Evolutionary conservation across 1,140 invertebrate species (phyloP).

Genomic region (Eriocheir sinensis): DNA sequence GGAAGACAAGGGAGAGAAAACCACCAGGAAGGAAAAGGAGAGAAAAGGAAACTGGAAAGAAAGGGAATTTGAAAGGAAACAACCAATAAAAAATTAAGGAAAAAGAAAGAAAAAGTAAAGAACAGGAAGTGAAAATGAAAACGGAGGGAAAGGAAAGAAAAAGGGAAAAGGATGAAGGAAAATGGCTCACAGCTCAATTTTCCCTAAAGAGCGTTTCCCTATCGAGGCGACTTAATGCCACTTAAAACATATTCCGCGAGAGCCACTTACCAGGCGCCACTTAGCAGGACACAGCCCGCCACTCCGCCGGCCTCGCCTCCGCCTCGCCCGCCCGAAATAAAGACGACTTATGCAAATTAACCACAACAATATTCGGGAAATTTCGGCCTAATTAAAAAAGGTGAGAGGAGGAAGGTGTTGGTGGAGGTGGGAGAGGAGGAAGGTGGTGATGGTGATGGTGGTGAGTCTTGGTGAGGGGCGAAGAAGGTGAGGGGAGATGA

Average conservation of each 20-base stretch:
- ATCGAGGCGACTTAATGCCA: neutral
- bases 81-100: no score
- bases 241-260: no score
- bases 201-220: neutral
- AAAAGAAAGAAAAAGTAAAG: neutral
- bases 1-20: neutral
- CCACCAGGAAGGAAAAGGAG: neutral
- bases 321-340: constrained; percentile 18
- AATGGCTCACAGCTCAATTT: neutral
- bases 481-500: neutral
- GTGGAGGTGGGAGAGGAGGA: neutral
- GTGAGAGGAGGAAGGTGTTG: neutral
- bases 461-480: no score
- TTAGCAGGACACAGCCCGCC: no score
- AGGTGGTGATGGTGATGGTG: neutral
- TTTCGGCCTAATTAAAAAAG: constrained; percentile 40
- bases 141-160: neutral
- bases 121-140: neutral
- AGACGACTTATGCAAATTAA: constrained; percentile 47
- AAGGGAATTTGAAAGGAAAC: no score
- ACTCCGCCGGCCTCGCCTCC: neutral
- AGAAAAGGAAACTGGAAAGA: neutral
- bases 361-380: constrained; percentile 1
- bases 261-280: no score
- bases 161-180: neutral